Evolutionary conservation across 1,140 invertebrate genomes (phyloP).

Genomic region (Brachionus rotundiformis): DNA sequence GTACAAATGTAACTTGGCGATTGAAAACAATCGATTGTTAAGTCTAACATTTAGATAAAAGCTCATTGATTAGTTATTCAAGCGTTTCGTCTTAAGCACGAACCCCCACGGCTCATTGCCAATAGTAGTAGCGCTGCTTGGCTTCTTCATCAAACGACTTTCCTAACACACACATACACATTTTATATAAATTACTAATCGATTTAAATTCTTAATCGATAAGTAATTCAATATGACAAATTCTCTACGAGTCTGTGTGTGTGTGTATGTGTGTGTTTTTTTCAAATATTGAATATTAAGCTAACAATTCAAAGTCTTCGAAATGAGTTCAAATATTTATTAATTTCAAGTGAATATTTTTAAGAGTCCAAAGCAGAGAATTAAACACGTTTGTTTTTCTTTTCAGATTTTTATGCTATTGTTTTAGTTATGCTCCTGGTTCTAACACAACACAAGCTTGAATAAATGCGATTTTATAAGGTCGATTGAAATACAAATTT

Average conservation of each 20-base stretch:
- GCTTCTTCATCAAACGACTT: not conserved
- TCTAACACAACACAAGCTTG: not conserved
- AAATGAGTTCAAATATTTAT: conserved; percentile 11
- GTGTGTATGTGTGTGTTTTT: not conserved
- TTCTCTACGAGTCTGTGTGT: not conserved
- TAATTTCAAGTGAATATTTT: conserved; percentile 17
- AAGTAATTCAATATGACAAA: conserved; percentile 15
- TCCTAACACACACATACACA: not conserved
- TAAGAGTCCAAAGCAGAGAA: not conserved
- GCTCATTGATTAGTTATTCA: not conserved
- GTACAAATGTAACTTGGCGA: not conserved
- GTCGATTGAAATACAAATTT: conserved; percentile 8
- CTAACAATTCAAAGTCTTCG: not conserved
- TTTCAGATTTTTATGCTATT: too few species aligned
- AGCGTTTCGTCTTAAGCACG: not conserved
- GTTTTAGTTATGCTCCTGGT: conserved; percentile 11
- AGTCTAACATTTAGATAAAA: not conserved
- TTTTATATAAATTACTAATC: not conserved
- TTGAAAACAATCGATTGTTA: not conserved
- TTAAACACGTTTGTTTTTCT: conserved; percentile 7
- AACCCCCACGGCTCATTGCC: not conserved
- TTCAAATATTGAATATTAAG: not conserved
- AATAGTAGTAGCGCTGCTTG: not conserved
- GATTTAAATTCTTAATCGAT: not conserved
- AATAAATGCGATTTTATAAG: conserved; percentile 4